Percentiles rank a stretch among this genome's conserved stretches.
Conservation (phyloP, 1,140 invertebrate species). For the Hypsibius dujardini region DNA sequence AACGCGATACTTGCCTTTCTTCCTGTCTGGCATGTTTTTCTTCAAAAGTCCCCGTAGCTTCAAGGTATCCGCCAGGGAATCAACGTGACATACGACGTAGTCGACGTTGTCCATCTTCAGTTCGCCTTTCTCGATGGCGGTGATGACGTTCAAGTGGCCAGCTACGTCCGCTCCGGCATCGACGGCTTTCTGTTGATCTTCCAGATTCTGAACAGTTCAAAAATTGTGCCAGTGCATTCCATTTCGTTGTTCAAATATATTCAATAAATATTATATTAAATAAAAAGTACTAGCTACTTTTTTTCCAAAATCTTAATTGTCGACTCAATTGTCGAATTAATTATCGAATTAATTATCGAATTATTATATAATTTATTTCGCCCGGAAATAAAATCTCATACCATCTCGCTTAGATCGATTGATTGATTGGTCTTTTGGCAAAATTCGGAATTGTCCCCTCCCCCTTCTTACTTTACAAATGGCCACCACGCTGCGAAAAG, state of each 20-base stretch:
- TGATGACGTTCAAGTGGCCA: neutral
- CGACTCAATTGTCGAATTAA: no score
- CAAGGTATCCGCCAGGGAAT: slow-evolving; percentile 4
- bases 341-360: no score
- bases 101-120: neutral
- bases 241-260: no score
- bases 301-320: no score
- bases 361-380: no score
- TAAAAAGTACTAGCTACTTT: no score
- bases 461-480: no score
- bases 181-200: slow-evolving; percentile 3
- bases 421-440: no score
- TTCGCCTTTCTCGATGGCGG: slow-evolving; percentile 1
- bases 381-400: neutral
- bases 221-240: no score
- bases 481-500: neutral
- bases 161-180: neutral
- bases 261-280: no score
- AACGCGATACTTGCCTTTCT: neutral
- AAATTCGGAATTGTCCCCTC: neutral
- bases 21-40: neutral
- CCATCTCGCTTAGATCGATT: neutral
- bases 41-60: slow-evolving; percentile 5
- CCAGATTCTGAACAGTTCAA: no score
- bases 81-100: neutral